These are phyloP conservation scores for Folsomia manolachei DNA, from an alignment of 2,888 invertebrate species.

Conservation along the genomic window DNA sequence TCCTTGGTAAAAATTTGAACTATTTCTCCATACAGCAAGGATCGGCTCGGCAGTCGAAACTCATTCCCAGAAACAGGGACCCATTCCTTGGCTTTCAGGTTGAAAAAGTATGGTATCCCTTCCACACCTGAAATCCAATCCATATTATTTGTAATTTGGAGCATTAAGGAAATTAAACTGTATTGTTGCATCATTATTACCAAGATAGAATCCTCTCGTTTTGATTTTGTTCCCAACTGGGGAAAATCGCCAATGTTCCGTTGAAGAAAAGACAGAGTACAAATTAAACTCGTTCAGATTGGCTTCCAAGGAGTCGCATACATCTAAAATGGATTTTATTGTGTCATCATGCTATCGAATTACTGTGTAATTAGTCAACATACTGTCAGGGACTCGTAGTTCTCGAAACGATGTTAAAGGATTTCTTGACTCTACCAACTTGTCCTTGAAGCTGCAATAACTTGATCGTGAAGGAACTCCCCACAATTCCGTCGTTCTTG, in stretches of 20 bases:
- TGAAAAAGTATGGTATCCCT: constrained; percentile 5
- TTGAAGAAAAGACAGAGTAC: background rate
- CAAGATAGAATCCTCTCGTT: constrained; percentile 6
- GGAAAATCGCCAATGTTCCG: background rate
- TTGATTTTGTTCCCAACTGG: background rate
- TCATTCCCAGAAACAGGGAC: background rate
- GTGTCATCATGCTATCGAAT: background rate
- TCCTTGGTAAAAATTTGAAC: background rate
- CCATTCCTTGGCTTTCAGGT: constrained; percentile 6
- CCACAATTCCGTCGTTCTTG: constrained; percentile 9
- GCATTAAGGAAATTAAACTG: background rate
- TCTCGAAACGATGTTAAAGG: background rate
- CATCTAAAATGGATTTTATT: background rate
- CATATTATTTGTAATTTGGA: background rate
- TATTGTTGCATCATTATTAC: background rate
- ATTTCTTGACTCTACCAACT: too few relatives aligned
- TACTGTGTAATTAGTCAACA: too few relatives aligned
- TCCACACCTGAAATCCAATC: constrained; percentile 5
- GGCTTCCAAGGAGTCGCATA: background rate
- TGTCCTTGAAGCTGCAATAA: too few relatives aligned
- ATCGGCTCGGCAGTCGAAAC: background rate
- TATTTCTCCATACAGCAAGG: background rate
- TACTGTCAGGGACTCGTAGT: background rate
- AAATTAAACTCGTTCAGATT: constrained; percentile 5
- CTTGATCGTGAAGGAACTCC: too few relatives aligned